These are phyloP conservation scores for Microplitis deprimator DNA, from an alignment of 2,888 invertebrate genomes.

Conservation along the genomic window DNA sequence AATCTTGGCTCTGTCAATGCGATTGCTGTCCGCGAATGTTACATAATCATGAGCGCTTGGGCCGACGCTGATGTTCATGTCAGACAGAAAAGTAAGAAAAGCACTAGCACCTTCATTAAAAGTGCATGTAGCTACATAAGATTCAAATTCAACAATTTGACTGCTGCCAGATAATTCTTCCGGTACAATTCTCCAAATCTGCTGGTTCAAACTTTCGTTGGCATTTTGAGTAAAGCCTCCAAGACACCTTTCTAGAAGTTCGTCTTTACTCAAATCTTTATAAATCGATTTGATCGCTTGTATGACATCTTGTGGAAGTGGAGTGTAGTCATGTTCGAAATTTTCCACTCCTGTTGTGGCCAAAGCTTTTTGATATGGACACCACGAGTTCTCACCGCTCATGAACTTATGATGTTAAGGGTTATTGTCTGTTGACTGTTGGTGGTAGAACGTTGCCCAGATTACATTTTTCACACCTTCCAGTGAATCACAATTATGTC, in stretches of 20 bases:
- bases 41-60: background rate
- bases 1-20: slow-evolving; percentile 46
- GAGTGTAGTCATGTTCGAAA: too few species aligned
- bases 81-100: slow-evolving; percentile 63
- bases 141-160: slow-evolving; percentile 45
- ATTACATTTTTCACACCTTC: slow-evolving; percentile 44
- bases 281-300: too few species aligned
- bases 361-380: too few species aligned
- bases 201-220: slow-evolving; percentile 60
- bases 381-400: slow-evolving; percentile 50
- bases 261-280: too few species aligned
- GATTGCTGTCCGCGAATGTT: slow-evolving; percentile 28
- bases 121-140: slow-evolving; percentile 70
- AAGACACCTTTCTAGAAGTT: too few species aligned
- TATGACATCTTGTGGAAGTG: too few species aligned
- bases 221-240: slow-evolving; percentile 52
- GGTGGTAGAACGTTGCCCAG: slow-evolving; percentile 45
- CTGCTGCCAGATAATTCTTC: slow-evolving; percentile 49
- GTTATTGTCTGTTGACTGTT: slow-evolving; percentile 44
- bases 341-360: too few species aligned
- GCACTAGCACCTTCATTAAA: slow-evolving; percentile 47
- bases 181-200: slow-evolving; percentile 58
- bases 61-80: slow-evolving; percentile 32
- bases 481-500: slow-evolving; percentile 40
- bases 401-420: slow-evolving; percentile 40